These are phyloP conservation scores for Anthophora plumipes DNA, from an alignment of 2,888 invertebrate genomes.

Conservation along the genomic window DNA sequence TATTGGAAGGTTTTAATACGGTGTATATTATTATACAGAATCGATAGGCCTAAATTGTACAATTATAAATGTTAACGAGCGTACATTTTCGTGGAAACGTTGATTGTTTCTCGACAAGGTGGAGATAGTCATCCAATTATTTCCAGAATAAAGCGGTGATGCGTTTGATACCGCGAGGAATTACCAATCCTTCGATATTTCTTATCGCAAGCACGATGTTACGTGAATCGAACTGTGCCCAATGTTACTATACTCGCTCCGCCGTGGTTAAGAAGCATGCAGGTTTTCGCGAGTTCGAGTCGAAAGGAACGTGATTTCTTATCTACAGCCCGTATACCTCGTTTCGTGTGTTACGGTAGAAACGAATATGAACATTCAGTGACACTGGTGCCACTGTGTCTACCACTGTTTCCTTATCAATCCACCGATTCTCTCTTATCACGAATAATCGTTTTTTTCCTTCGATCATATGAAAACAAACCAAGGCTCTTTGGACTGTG, in stretches of 20 bases:
- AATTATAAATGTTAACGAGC: no score
- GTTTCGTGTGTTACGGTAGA: neutral
- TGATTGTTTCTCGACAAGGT: neutral
- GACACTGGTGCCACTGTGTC: slow-evolving; percentile 68
- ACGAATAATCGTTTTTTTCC: slow-evolving; percentile 1
- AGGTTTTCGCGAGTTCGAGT: neutral
- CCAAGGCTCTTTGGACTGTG: neutral
- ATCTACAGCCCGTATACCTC: slow-evolving; percentile 10
- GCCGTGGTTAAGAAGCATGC: neutral
- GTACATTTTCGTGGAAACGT: neutral
- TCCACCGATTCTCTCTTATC: slow-evolving; percentile 19
- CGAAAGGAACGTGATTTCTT: slow-evolving; percentile 23
- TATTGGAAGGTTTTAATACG: no score
- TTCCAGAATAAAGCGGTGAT: slow-evolving; percentile 26
- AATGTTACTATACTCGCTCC: slow-evolving; percentile 6
- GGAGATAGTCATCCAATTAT: slow-evolving; percentile 25
- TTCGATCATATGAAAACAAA: neutral
- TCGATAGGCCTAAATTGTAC: no score
- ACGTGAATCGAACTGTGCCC: slow-evolving; percentile 5
- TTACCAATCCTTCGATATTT: slow-evolving; percentile 12
- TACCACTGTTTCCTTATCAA: slow-evolving; percentile 42
- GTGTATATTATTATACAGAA: no score
- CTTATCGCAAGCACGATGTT: slow-evolving; percentile 35
- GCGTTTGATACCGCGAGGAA: slow-evolving; percentile 12
- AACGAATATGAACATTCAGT: neutral